These are phyloP conservation scores for Sebastiscus tertius DNA, from an alignment of 2,797 vertebrate species.

Conservation along the genomic window DNA sequence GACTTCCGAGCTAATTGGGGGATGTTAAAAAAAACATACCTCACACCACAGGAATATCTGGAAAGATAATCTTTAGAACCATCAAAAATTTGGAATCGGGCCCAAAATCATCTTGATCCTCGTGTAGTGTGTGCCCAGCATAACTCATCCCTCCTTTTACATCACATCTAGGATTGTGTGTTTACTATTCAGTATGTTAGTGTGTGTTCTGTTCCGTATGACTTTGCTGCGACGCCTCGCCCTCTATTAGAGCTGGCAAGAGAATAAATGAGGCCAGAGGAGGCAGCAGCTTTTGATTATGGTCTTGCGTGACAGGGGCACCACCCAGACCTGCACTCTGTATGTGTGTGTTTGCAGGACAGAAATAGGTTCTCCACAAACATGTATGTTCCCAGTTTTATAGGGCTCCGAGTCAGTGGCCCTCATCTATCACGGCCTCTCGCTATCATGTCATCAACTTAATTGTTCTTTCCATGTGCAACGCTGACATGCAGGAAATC, in stretches of 20 bases:
- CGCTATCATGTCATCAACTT: conserved; percentile 59
- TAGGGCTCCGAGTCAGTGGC: conserved; percentile 39
- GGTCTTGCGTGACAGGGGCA: conserved; percentile 52
- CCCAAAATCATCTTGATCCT: too few species aligned
- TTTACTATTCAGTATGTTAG: conserved; percentile 11
- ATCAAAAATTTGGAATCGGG: too few species aligned
- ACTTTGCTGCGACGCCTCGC: conserved; percentile 60
- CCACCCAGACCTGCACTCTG: conserved; percentile 50
- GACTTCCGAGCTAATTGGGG: too few species aligned
- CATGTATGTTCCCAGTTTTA: conserved; percentile 56
- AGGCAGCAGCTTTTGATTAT: conserved; percentile 71
- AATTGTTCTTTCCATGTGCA: conserved; percentile 50
- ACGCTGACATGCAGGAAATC: conserved; percentile 58
- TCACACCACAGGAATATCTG: too few species aligned
- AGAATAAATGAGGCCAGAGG: conserved; percentile 60
- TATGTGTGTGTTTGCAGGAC: conserved; percentile 20
- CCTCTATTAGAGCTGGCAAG: conserved; percentile 45
- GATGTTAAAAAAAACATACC: too few species aligned
- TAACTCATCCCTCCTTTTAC: background rate
- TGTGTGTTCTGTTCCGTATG: conserved; percentile 16
- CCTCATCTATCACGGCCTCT: conserved; percentile 53
- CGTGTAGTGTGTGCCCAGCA: rapidly evolving
- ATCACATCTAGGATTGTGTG: background rate
- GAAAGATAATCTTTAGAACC: too few species aligned
- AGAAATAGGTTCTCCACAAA: conserved; percentile 62